A percentile compares a stretch with the other conserved stretches of the same genome.
These are phyloP conservation scores for Charaxes varanes DNA, from an alignment of 1,140 invertebrate genomes.

Conservation along the genomic window DNA sequence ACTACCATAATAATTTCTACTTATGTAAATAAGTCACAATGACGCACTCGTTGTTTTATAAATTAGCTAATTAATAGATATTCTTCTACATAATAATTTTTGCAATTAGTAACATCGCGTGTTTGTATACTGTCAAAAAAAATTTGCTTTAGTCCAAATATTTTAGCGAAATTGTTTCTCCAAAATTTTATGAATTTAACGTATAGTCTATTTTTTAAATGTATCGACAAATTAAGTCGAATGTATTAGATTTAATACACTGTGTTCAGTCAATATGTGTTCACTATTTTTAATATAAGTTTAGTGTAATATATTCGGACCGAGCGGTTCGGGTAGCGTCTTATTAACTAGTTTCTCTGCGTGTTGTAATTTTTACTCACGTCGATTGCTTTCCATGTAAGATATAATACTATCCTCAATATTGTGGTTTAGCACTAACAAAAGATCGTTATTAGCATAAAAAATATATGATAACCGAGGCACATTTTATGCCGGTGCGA, in stretches of 20 bases:
- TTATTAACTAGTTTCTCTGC: conserved; percentile 20
- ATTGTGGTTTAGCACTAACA: conserved; percentile 12
- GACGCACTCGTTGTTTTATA: conserved; percentile 24
- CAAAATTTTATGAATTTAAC: conserved; percentile 28
- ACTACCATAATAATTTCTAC: conserved; percentile 14
- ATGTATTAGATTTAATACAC: conserved; percentile 33
- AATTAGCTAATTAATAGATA: conserved; percentile 39
- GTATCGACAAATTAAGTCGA: conserved; percentile 26
- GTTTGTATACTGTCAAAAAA: conserved; percentile 38
- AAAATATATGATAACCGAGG: too few species aligned
- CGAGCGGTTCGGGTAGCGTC: conserved; percentile 20
- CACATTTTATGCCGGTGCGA: too few species aligned
- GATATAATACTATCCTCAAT: conserved; percentile 6
- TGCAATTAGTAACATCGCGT: conserved; percentile 37
- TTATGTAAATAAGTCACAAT: conserved; percentile 18
- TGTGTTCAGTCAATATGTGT: conserved; percentile 68
- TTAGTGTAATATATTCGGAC: conserved; percentile 22
- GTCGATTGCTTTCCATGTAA: conserved; percentile 19
- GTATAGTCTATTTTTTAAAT: conserved; percentile 45
- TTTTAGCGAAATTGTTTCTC: conserved; percentile 59
- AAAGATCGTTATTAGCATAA: too few species aligned
- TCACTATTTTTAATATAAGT: conserved; percentile 46
- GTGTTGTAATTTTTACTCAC: conserved; percentile 23
- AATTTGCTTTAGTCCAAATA: conserved; percentile 61
- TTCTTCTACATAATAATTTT: conserved; percentile 46